Conservation (phyloP, 2,888 invertebrate genomes). For the Dynastes hyllus region DNA sequence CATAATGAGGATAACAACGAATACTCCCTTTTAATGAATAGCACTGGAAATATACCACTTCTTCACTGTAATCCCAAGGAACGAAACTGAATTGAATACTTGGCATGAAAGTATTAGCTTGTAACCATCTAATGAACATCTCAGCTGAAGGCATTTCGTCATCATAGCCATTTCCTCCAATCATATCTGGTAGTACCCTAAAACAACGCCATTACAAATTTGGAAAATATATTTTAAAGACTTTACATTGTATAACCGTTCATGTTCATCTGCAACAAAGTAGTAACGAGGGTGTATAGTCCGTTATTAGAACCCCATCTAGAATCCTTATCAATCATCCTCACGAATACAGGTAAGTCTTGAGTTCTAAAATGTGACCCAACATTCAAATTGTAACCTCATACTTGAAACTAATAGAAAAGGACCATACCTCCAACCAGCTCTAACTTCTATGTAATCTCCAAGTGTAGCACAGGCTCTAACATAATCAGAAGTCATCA, state of each 20-base stretch:
- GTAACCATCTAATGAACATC: conserved; percentile 85
- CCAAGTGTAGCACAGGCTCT: conserved; percentile 76
- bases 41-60: conserved; percentile 14
- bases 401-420: not conserved
- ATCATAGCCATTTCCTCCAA: conserved; percentile 80
- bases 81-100: conserved; percentile 85
- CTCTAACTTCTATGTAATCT: conserved; percentile 80
- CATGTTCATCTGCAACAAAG: conserved; percentile 77
- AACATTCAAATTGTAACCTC: not conserved
- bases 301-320: conserved; percentile 82
- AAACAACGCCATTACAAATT: conserved; percentile 73
- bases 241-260: conserved; percentile 69
- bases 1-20: not conserved
- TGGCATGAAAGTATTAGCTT: conserved; percentile 85
- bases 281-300: conserved; percentile 81
- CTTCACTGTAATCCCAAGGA: conserved; percentile 80
- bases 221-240: conserved; percentile 28
- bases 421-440: conserved; percentile 76
- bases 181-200: conserved; percentile 85
- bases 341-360: conserved; percentile 79
- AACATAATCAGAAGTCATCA: conserved; percentile 75
- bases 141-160: conserved; percentile 75
- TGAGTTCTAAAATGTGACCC: conserved; percentile 74
- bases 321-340: conserved; percentile 87
- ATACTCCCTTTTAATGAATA: not conserved